phyloP scores from a whole-genome alignment of 2,113 vertebrate genomes.

The Amphiprion ocellaris region DNA sequence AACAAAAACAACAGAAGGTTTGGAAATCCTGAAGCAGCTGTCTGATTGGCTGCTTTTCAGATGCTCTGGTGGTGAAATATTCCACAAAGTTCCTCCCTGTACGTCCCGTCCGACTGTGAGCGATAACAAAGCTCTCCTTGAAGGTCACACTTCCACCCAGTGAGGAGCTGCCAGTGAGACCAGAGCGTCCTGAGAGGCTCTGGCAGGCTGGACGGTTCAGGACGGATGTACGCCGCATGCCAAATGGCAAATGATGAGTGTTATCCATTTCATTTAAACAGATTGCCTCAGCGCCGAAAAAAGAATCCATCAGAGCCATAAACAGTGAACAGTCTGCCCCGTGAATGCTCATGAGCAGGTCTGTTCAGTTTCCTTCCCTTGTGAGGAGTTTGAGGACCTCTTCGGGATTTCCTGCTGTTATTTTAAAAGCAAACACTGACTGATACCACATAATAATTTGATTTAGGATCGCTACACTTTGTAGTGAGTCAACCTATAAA shows the following conservation, averaged over 20 bases:
- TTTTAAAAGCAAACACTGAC: slow-evolving; percentile 2
- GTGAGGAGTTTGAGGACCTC: background rate
- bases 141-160: slow-evolving; percentile 39
- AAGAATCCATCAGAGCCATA: slow-evolving; percentile 13
- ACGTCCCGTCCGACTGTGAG: slow-evolving; percentile 14
- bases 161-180: slow-evolving; percentile 38
- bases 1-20: slow-evolving; percentile 11
- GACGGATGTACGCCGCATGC: background rate
- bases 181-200: slow-evolving; percentile 6
- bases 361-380: no score
- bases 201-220: slow-evolving; percentile 19
- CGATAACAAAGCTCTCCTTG: slow-evolving; percentile 22
- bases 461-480: background rate
- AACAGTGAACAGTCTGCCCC: background rate
- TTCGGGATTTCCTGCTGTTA: background rate
- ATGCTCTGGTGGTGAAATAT: slow-evolving; percentile 17
- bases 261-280: slow-evolving; percentile 43
- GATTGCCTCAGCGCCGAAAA: slow-evolving; percentile 11
- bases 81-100: background rate
- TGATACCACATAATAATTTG: background rate
- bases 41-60: background rate
- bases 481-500: background rate
- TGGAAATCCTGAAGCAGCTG: slow-evolving; percentile 19
- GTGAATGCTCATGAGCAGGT: no score
- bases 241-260: slow-evolving; percentile 54